Percentiles rank a stretch among this genome's conserved stretches.
Evolutionary conservation across 2,113 vertebrate species (phyloP).

Genomic region (Phainopepla nitens): DNA sequence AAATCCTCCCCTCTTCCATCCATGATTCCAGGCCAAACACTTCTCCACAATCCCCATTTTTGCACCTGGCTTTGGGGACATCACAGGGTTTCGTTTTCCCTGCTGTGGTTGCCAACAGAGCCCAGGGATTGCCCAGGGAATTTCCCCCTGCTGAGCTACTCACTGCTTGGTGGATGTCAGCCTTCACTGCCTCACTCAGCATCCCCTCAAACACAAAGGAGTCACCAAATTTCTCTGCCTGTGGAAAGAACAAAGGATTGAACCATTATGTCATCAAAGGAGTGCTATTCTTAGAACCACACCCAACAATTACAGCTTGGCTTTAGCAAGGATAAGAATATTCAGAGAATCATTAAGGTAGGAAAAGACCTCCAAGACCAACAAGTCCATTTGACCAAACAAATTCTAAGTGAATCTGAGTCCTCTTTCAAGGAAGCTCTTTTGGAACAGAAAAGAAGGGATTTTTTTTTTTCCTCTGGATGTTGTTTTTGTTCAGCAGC

Average conservation of each 20-base stretch:
- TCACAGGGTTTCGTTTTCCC: no score
- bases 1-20: neutral
- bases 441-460: neutral
- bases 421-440: neutral
- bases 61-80: neutral
- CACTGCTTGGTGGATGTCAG: slow-evolving; percentile 84
- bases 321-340: neutral
- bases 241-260: neutral
- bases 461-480: neutral
- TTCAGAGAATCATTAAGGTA: neutral
- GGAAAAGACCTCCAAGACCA: neutral
- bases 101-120: neutral
- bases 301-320: neutral
- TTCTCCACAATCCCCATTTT: neutral
- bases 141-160: slow-evolving; percentile 50
- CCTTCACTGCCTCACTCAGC: slow-evolving; percentile 87
- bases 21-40: neutral
- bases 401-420: neutral
- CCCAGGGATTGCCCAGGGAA: neutral
- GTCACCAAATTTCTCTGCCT: slow-evolving; percentile 95
- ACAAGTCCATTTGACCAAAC: neutral
- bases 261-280: neutral
- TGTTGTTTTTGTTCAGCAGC: neutral
- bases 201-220: slow-evolving; percentile 95
- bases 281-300: neutral